phyloP scores from a whole-genome alignment of 2,888 invertebrate genomes.

The Bugulina stolonifera region DNA sequence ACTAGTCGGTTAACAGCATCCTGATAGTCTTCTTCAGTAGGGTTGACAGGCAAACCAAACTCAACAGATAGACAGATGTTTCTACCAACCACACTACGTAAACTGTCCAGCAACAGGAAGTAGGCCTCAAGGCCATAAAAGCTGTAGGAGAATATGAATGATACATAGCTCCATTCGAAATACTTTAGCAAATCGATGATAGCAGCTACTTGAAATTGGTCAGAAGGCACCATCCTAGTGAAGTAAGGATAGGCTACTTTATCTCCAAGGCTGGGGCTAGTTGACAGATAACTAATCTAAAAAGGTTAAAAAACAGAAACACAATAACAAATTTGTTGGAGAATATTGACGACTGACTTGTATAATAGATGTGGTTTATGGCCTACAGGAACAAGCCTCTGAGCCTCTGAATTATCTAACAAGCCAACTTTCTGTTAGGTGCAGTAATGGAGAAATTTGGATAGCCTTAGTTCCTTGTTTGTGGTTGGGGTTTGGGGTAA shows the following conservation, averaged over 20 bases:
- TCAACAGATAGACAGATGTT: constrained; percentile 31
- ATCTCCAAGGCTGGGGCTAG: constrained; percentile 32
- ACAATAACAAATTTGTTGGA: no score
- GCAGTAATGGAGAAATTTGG: no score
- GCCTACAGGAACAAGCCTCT: no score
- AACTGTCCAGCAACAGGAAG: constrained; percentile 27
- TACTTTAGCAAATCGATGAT: constrained; percentile 32
- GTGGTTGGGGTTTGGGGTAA: no score
- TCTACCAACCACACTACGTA: constrained; percentile 17
- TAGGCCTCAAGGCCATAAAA: constrained; percentile 33
- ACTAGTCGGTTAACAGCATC: constrained; percentile 29
- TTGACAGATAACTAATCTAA: constrained; percentile 33
- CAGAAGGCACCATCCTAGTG: constrained; percentile 33
- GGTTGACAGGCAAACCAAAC: constrained; percentile 29
- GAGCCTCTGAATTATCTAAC: no score
- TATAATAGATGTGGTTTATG: no score
- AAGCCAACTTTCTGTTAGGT: no score
- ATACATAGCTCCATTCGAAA: constrained; percentile 35
- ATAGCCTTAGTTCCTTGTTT: no score
- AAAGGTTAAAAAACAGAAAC: background rate
- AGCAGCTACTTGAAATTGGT: constrained; percentile 32
- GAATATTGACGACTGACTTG: no score
- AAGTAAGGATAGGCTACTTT: constrained; percentile 33
- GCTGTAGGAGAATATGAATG: constrained; percentile 33
- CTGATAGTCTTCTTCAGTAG: constrained; percentile 30